Evolutionary conservation across 2,888 invertebrate genomes (phyloP).

Genomic region (Agapostemon virescens): DNA sequence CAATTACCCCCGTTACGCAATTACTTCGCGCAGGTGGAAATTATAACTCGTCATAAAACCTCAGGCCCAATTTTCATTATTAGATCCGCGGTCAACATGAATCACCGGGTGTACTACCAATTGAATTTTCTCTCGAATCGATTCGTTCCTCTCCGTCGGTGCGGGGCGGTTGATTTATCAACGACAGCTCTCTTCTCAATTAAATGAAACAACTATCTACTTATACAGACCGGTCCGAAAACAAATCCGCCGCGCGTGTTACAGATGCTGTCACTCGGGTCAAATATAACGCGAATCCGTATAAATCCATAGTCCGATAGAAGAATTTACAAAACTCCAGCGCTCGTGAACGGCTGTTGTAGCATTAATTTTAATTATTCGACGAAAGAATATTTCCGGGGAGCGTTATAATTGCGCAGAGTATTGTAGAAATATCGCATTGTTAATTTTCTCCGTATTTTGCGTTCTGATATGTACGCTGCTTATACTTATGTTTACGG

Average conservation of each 20-base stretch:
- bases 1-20: constrained; percentile 29
- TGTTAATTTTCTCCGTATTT: background rate
- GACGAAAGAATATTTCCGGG: background rate
- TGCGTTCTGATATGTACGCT: background rate
- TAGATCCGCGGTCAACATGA: constrained; percentile 28
- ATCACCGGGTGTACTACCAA: constrained; percentile 13
- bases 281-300: constrained; percentile 3
- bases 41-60: constrained; percentile 50
- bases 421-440: background rate
- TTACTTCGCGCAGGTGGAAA: constrained; percentile 34
- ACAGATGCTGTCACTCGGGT: background rate
- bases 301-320: constrained; percentile 3
- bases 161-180: background rate
- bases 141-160: constrained; percentile 12
- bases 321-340: background rate
- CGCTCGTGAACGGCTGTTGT: background rate
- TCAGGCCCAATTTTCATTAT: constrained; percentile 49
- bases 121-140: constrained; percentile 20
- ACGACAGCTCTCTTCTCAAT: constrained; percentile 10
- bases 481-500: background rate
- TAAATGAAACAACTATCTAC: constrained; percentile 8
- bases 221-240: background rate
- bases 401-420: background rate
- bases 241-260: constrained; percentile 3
- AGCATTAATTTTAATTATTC: background rate